Percentiles rank a stretch among this genome's conserved stretches.
These are phyloP conservation scores for Syngnathus floridae DNA, from an alignment of 2,113 vertebrate genomes.

Conservation along the genomic window DNA sequence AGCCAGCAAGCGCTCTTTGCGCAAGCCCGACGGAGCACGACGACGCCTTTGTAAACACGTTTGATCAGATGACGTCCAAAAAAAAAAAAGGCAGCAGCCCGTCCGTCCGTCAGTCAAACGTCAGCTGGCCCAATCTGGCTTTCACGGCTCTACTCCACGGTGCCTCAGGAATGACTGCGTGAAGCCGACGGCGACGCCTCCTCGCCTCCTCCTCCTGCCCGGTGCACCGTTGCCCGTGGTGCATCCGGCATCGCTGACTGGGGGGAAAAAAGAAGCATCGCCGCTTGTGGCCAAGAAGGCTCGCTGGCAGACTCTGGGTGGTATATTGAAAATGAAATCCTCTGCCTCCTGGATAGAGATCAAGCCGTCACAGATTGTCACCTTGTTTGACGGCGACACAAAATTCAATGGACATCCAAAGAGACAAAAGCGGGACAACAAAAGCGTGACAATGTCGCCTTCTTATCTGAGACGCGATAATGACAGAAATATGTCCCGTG, in stretches of 20 bases:
- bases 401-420: not conserved
- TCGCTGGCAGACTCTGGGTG: not conserved
- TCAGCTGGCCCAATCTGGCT: too few relatives aligned
- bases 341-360: not conserved
- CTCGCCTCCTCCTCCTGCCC: too few relatives aligned
- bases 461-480: not conserved
- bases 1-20: conserved; percentile 8
- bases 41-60: conserved; percentile 16
- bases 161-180: not conserved
- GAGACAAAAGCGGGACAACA: not conserved
- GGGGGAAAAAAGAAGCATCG: not conserved
- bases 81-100: not conserved
- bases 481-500: not conserved
- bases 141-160: too few relatives aligned
- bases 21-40: conserved; percentile 14
- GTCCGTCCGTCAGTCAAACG: too few relatives aligned
- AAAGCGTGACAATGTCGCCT: not conserved
- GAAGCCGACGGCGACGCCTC: not conserved
- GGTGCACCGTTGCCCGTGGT: too few relatives aligned
- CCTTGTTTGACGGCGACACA: conserved; percentile 3
- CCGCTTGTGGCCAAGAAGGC: not conserved
- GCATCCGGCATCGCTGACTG: too few relatives aligned
- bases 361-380: not conserved
- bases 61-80: conserved; percentile 32
- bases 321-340: not conserved